Evolutionary conservation across 1,140 invertebrate genomes (phyloP).

Genomic region (Mactra quadrangularis): DNA sequence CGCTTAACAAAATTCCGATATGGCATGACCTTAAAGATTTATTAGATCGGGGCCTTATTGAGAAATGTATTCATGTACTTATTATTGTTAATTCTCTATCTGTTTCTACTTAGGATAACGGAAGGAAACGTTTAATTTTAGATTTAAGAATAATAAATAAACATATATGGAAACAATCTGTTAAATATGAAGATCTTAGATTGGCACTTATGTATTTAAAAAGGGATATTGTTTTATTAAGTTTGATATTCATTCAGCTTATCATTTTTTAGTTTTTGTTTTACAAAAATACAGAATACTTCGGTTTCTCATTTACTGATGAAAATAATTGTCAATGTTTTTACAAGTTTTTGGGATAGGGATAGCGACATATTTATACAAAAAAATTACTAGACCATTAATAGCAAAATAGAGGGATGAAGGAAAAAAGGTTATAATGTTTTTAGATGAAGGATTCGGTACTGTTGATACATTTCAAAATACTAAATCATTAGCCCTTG

Average conservation of each 20-base stretch:
- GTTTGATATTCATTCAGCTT: constrained; percentile 46
- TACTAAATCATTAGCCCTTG: background rate
- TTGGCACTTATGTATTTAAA: constrained; percentile 22
- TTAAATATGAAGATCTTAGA: constrained; percentile 51
- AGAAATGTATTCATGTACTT: background rate
- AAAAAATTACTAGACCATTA: constrained; percentile 44
- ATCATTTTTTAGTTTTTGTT: constrained; percentile 49
- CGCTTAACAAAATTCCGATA: too few relatives aligned
- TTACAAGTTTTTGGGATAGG: constrained; percentile 48
- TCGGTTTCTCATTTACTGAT: constrained; percentile 8
- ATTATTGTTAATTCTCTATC: constrained; percentile 51
- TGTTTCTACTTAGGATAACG: constrained; percentile 53
- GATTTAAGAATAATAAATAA: constrained; percentile 57
- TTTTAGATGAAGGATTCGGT: constrained; percentile 48
- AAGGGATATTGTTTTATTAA: constrained; percentile 31
- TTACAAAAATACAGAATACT: background rate
- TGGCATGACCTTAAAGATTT: too few relatives aligned
- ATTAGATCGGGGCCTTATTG: constrained; percentile 18
- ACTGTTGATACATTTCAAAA: background rate
- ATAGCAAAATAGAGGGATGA: constrained; percentile 45
- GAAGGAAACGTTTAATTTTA: constrained; percentile 57
- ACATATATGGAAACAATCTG: constrained; percentile 50
- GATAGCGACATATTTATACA: constrained; percentile 44
- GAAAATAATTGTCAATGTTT: background rate
- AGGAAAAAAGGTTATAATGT: constrained; percentile 38